phyloP scores from a whole-genome alignment of 2,113 vertebrate species.

The Pluvialis apricaria region DNA sequence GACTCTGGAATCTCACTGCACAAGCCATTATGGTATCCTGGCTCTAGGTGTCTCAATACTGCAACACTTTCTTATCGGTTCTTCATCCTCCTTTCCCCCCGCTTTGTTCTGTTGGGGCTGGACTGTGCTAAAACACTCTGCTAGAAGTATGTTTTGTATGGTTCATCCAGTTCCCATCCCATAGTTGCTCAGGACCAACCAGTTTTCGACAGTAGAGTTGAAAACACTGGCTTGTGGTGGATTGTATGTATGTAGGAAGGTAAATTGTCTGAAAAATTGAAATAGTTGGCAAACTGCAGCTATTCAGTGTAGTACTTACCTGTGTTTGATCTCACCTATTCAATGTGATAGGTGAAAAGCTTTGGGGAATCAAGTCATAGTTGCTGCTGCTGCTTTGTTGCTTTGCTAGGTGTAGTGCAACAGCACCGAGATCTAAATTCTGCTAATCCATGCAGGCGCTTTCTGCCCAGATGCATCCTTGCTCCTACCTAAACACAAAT shows the following conservation, averaged over 20 bases:
- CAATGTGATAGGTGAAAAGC: neutral
- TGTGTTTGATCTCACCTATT: accelerated
- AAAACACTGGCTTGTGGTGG: neutral
- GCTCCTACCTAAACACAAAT: neutral
- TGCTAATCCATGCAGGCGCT: accelerated
- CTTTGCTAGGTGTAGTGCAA: too few relatives aligned
- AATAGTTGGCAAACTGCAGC: neutral
- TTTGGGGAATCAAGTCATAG: neutral
- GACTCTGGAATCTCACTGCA: neutral
- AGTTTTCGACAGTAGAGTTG: accelerated
- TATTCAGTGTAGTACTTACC: neutral
- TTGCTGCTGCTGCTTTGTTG: neutral
- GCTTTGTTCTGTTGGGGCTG: neutral
- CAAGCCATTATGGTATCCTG: neutral
- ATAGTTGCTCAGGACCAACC: neutral
- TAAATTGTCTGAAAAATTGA: neutral
- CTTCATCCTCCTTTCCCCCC: neutral
- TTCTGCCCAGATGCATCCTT: neutral
- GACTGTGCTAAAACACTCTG: neutral
- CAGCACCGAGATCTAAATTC: neutral
- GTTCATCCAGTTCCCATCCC: neutral
- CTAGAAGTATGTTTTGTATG: neutral
- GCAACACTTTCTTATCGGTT: neutral
- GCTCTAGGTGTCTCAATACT: neutral
- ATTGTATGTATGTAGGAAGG: neutral